Evolutionary conservation across 2,888 invertebrate genomes (phyloP).

Genomic region (Pegoplata infirma): DNA sequence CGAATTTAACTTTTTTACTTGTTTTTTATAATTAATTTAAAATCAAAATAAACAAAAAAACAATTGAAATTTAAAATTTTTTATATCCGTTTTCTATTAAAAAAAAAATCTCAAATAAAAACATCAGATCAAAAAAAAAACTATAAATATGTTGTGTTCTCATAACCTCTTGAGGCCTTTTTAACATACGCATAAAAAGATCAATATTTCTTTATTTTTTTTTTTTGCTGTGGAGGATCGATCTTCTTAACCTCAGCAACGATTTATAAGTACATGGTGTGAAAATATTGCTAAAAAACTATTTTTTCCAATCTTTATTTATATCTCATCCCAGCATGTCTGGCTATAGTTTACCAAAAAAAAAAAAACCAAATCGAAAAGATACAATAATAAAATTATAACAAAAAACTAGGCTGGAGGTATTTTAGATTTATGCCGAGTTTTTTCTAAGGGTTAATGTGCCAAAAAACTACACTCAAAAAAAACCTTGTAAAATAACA

Average conservation of each 20-base stretch:
- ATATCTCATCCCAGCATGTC: not conserved
- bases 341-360: not conserved
- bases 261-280: conserved; percentile 39
- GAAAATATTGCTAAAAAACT: conserved; percentile 43
- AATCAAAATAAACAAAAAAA: not conserved
- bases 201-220: not conserved
- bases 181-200: conserved; percentile 24
- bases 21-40: not conserved
- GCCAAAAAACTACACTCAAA: too few relatives aligned
- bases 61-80: not conserved
- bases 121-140: conserved; percentile 12
- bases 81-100: not conserved
- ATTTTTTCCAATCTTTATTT: not conserved
- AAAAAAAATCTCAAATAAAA: not conserved
- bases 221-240: conserved; percentile 17
- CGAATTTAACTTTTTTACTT: too few relatives aligned
- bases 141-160: conserved; percentile 54
- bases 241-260: conserved; percentile 44
- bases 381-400: not conserved
- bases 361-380: not conserved
- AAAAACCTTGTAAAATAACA: too few relatives aligned
- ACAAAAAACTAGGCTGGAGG: too few relatives aligned
- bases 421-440: too few relatives aligned
- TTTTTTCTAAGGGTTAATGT: too few relatives aligned
- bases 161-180: conserved; percentile 56